Percentiles rank a stretch among this genome's conserved stretches.
Evolutionary conservation across 2,797 vertebrate genomes (phyloP).

Genomic region (Gephyroberyx darwinii): DNA sequence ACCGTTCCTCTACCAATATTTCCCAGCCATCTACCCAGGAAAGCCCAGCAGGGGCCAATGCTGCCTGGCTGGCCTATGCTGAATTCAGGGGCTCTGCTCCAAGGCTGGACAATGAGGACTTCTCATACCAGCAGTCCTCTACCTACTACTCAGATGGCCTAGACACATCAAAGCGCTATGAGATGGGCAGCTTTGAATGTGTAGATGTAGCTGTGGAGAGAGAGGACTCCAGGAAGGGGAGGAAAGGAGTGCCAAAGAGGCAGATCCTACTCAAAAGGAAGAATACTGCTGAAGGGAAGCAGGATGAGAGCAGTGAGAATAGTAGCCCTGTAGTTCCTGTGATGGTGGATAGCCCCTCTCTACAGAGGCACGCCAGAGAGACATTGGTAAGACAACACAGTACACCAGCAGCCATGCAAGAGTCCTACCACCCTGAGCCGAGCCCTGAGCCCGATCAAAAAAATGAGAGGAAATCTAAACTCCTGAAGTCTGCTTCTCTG

Average conservation of each 20-base stretch:
- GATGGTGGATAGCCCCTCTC: slow-evolving; percentile 61
- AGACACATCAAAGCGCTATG: slow-evolving; percentile 76
- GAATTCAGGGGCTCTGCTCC: slow-evolving; percentile 79
- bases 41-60: slow-evolving; percentile 78
- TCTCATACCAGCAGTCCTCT: slow-evolving; percentile 64
- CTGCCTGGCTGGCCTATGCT: slow-evolving; percentile 79
- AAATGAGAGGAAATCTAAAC: slow-evolving; percentile 72
- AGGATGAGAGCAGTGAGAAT: slow-evolving; percentile 82
- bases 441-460: slow-evolving; percentile 56
- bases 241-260: slow-evolving; percentile 93
- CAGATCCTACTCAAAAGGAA: slow-evolving; percentile 92
- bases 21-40: slow-evolving; percentile 86
- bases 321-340: slow-evolving; percentile 67
- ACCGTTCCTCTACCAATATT: slow-evolving; percentile 81
- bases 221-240: slow-evolving; percentile 79
- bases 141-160: slow-evolving; percentile 64
- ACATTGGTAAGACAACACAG: slow-evolving; percentile 79
- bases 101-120: slow-evolving; percentile 74
- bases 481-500: slow-evolving; percentile 88
- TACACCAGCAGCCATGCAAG: slow-evolving; percentile 75
- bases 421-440: slow-evolving; percentile 48
- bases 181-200: slow-evolving; percentile 87
- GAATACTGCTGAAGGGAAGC: slow-evolving; percentile 79
- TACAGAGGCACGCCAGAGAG: slow-evolving; percentile 70
- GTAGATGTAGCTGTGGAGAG: slow-evolving; percentile 90